Conservation (phyloP, 2,888 invertebrate genomes). For the Drosophila pseudotakahashii region DNA sequence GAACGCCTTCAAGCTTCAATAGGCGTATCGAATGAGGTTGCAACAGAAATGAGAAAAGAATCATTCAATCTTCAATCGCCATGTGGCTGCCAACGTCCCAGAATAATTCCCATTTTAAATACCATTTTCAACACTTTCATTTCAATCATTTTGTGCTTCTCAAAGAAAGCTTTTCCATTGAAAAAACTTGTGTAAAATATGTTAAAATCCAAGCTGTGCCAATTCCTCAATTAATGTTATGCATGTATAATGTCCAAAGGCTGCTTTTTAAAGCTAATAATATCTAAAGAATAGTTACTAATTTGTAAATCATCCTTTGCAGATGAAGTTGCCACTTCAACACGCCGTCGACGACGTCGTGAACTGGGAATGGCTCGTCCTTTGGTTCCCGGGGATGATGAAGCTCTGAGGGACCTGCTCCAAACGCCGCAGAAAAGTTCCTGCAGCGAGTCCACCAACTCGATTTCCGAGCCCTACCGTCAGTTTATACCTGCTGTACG, state of each 20-base stretch:
- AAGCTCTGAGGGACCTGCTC: slow-evolving; percentile 81
- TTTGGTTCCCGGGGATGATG: slow-evolving; percentile 81
- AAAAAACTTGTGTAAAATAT: slow-evolving; percentile 72
- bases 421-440: slow-evolving; percentile 71
- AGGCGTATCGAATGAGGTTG: slow-evolving; percentile 12
- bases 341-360: slow-evolving; percentile 82
- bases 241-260: slow-evolving; percentile 52
- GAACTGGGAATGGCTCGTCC: slow-evolving; percentile 82
- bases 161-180: slow-evolving; percentile 55
- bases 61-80: slow-evolving; percentile 38
- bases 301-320: slow-evolving; percentile 43
- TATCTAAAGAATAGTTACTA: neutral
- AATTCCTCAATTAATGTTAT: slow-evolving; percentile 26
- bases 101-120: slow-evolving; percentile 2
- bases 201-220: slow-evolving; percentile 55
- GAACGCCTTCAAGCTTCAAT: slow-evolving; percentile 43
- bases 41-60: neutral
- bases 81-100: slow-evolving; percentile 13
- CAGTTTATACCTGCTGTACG: slow-evolving; percentile 34
- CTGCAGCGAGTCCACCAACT: slow-evolving; percentile 60
- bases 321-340: slow-evolving; percentile 83
- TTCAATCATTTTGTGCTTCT: slow-evolving; percentile 63
- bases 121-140: slow-evolving; percentile 59
- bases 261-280: neutral
- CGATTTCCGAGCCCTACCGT: slow-evolving; percentile 61